Base-by-base conservation (phyloP, 2,113 vertebrate genomes). In the Raja brachyura region DNA sequence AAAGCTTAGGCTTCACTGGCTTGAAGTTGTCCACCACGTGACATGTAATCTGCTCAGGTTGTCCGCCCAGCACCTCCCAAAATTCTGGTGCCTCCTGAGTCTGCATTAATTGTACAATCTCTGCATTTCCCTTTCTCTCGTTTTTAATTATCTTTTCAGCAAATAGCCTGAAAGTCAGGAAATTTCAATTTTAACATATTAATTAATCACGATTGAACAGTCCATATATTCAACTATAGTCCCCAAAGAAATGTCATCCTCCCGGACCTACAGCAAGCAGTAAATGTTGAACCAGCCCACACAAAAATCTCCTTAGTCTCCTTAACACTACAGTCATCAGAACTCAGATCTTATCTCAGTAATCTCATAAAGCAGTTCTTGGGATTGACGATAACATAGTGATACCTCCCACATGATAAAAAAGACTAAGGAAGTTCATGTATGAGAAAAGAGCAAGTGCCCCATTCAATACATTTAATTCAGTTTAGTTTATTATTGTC, bases 121-220 rank as follows among this genome's bases (percentile, higher is more conserved):
- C 98, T 0, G 98, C 97, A 93, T 98, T 99, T 56, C 98, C 97
- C 93, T 99, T 99, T 6, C 99, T 96, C 94, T 99, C 98, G 0
- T 99, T 99, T 95, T 99, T 99, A 94, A 99, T 99, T 93, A 99
- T 99, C 96, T 99, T 99, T 95, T 99, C 99, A 0, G 98, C 97
- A 83, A 99, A 99, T 73, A 99, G 96, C 94, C 99, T 99, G 66
- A 0, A 0, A 9, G 6, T 22, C 8, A 76, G 77, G 25, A 92
- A 56, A 79, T 25, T 88, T 28, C 76, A 2, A 0, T 0, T 54
- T 4, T 18, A 8, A 0, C 0, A 68, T 22, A 4, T 3, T 31
- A 73, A 4, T 3, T 31, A 73, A 73, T 14, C 8, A 4, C 22
- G 33, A 93, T 93, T 92, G 93, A 92, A 18, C 0, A 93, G 56